These are phyloP conservation scores for Calypte anna DNA, from an alignment of 2,113 vertebrate species.

Conservation along the genomic window DNA sequence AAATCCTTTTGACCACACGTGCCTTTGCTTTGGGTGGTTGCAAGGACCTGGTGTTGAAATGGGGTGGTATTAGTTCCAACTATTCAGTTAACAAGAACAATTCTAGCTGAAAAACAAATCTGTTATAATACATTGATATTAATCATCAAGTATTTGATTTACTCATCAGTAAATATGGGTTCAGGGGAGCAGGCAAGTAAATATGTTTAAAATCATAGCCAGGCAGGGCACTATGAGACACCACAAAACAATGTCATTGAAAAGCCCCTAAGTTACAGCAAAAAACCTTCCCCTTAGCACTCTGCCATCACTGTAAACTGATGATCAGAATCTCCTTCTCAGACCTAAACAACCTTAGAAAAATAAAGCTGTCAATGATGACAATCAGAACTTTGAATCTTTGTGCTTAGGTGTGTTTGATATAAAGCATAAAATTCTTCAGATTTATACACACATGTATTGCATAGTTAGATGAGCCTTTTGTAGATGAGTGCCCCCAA, in stretches of 20 bases:
- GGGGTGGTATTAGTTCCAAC: neutral
- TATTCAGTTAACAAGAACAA: neutral
- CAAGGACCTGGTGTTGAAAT: neutral
- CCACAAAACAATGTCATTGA: neutral
- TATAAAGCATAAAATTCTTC: neutral
- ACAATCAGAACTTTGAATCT: neutral
- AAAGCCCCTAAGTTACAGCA: neutral
- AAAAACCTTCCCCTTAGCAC: neutral
- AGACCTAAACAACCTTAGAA: neutral
- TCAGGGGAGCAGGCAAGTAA: neutral
- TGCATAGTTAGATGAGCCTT: neutral
- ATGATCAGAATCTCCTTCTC: neutral
- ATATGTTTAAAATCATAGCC: neutral
- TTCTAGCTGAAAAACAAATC: neutral
- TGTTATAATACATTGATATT: neutral
- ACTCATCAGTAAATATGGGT: neutral
- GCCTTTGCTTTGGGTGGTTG: neutral
- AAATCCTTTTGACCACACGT: neutral
- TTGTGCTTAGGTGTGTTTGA: neutral
- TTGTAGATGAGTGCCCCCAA: neutral
- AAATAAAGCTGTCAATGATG: neutral
- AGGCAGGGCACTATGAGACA: neutral
- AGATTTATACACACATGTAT: rapidly evolving
- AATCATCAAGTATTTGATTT: neutral
- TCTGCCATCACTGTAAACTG: neutral